Conservation (phyloP, 2,888 invertebrate species). For the Tachystola acroxantha region DNA sequence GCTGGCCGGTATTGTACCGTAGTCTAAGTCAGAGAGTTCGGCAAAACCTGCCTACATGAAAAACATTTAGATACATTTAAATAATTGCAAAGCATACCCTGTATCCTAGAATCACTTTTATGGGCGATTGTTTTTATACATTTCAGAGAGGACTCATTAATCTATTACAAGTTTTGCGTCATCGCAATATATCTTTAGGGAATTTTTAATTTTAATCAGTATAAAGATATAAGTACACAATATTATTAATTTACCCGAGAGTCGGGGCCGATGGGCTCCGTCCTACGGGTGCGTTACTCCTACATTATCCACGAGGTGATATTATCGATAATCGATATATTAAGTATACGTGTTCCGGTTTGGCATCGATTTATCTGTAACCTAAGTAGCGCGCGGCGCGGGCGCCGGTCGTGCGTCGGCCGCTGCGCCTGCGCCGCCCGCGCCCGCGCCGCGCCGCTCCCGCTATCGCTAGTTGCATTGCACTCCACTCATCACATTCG, state of each 20-base stretch:
- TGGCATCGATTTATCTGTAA: slow-evolving; percentile 71
- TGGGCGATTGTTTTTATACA: slow-evolving; percentile 77
- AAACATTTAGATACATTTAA: slow-evolving; percentile 83
- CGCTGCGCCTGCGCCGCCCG: slow-evolving; percentile 13
- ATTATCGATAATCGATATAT: slow-evolving; percentile 64
- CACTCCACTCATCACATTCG: slow-evolving; percentile 10
- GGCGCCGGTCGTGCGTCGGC: slow-evolving; percentile 1
- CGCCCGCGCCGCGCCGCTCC: slow-evolving; percentile 18
- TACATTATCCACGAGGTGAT: slow-evolving; percentile 67
- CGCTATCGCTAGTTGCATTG: slow-evolving; percentile 4
- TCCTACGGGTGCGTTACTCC: slow-evolving; percentile 47
- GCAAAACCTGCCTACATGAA: slow-evolving; percentile 68
- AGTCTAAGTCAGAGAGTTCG: slow-evolving; percentile 45
- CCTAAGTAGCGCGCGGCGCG: slow-evolving; percentile 34
- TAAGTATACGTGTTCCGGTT: slow-evolving; percentile 71
- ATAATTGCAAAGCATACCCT: slow-evolving; percentile 97
- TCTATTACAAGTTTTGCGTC: slow-evolving; percentile 68
- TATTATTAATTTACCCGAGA: slow-evolving; percentile 50
- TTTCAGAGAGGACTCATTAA: slow-evolving; percentile 69
- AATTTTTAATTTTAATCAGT: slow-evolving; percentile 61
- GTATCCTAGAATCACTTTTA: slow-evolving; percentile 92
- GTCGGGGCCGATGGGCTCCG: slow-evolving; percentile 24
- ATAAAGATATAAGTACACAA: slow-evolving; percentile 68
- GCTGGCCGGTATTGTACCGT: slow-evolving; percentile 38
- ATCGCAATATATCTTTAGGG: slow-evolving; percentile 64